These are phyloP conservation scores for Acanthis flammea DNA, from an alignment of 2,797 vertebrate species.

Conservation along the genomic window DNA sequence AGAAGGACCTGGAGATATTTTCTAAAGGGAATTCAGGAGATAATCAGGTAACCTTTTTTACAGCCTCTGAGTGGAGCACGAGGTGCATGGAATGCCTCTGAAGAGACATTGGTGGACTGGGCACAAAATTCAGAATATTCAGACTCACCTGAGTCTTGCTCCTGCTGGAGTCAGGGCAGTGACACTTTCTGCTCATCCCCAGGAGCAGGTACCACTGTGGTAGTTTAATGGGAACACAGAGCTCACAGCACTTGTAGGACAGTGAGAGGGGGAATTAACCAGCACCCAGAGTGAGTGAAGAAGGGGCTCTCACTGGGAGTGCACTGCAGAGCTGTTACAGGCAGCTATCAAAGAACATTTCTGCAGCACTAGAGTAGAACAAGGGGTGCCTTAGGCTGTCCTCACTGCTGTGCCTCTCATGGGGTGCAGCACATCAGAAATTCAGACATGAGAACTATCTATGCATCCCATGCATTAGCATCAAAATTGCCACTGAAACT, in stretches of 20 bases:
- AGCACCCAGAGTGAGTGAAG: background rate
- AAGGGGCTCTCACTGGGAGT: background rate
- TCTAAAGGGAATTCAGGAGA: background rate
- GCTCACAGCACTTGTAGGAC: background rate
- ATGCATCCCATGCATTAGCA: background rate
- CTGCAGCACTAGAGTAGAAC: background rate
- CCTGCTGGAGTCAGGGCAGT: background rate
- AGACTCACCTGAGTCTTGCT: background rate
- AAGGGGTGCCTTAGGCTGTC: background rate
- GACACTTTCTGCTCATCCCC: background rate
- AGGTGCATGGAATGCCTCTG: background rate
- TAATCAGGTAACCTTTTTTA: background rate
- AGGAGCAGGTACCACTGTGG: background rate
- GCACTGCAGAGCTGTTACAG: background rate
- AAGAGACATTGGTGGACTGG: background rate
- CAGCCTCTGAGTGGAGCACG: background rate
- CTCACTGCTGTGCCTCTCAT: background rate
- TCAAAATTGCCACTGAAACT: conserved; percentile 11
- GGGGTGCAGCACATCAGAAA: background rate
- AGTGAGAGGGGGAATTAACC: background rate
- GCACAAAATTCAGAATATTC: background rate
- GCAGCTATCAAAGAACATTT: background rate
- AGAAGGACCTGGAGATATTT: background rate
- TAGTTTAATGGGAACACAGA: background rate
- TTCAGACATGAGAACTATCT: background rate